These are phyloP conservation scores for Drosophila yakuba DNA, from an alignment of 1,140 invertebrate genomes.

Conservation along the genomic window DNA sequence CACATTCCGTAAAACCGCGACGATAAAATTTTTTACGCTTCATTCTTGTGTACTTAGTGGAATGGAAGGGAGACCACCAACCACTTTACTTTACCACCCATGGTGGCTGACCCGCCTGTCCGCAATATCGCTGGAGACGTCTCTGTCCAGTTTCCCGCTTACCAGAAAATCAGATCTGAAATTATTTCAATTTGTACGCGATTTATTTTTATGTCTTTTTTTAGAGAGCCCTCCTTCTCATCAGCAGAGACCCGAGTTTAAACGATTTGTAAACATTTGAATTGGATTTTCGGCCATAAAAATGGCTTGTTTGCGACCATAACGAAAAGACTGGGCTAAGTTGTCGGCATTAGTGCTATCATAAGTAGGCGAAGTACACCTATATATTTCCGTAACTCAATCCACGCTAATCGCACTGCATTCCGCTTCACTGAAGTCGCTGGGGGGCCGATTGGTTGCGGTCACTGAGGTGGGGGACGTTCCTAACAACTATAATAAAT, in stretches of 20 bases:
- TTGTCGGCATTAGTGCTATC: conserved; percentile 61
- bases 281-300: conserved; percentile 82
- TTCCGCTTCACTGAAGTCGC: conserved; percentile 54
- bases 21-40: conserved; percentile 84
- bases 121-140: conserved; percentile 59
- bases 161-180: conserved; percentile 84
- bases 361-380: conserved; percentile 59
- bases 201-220: conserved; percentile 84
- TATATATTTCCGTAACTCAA: conserved; percentile 55
- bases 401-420: conserved; percentile 70
- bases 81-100: conserved; percentile 22
- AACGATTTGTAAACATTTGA: conserved; percentile 83
- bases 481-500: conserved; percentile 72
- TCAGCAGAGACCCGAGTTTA: conserved; percentile 55
- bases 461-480: conserved; percentile 1
- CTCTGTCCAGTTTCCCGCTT: conserved; percentile 64
- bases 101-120: conserved; percentile 71
- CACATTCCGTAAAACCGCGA: conserved; percentile 84
- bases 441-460: conserved; percentile 20
- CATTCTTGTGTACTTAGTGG: conserved; percentile 82
- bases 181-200: conserved; percentile 85
- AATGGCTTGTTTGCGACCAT: conserved; percentile 76
- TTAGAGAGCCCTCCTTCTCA: conserved; percentile 22
- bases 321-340: conserved; percentile 59
- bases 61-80: conserved; percentile 64